Evolutionary conservation across 2,113 vertebrate genomes (phyloP).

Genomic region (Colossoma macropomum): DNA sequence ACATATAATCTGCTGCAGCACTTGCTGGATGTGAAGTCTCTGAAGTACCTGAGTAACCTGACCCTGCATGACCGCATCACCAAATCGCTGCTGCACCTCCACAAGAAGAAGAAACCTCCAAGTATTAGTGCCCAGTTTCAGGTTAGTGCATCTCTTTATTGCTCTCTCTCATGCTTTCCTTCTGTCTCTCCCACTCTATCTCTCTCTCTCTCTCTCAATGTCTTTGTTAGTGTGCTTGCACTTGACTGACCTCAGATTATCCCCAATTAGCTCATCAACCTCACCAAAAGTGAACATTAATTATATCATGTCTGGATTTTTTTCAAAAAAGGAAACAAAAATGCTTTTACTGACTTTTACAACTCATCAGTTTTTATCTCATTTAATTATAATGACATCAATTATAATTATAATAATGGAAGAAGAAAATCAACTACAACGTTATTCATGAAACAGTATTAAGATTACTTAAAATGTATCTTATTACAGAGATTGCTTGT

Average conservation of each 20-base stretch:
- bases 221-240: not conserved
- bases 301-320: too few species aligned
- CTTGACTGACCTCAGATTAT: too few species aligned
- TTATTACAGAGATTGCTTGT: not conserved
- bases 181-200: too few species aligned
- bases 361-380: too few species aligned
- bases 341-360: too few species aligned
- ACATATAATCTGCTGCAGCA: conserved; percentile 74
- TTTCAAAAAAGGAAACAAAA: too few species aligned
- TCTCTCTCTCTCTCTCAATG: not conserved
- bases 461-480: not conserved
- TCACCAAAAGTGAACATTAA: too few species aligned
- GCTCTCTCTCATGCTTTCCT: too few species aligned
- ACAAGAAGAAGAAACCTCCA: conserved; percentile 99
- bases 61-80: conserved; percentile 96
- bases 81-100: conserved; percentile 95
- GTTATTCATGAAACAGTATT: not conserved
- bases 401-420: too few species aligned
- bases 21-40: conserved; percentile 92
- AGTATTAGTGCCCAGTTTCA: conserved; percentile 99
- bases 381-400: too few species aligned
- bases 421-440: not conserved
- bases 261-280: too few species aligned
- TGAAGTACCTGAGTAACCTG: conserved; percentile 93
- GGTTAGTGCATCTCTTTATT: conserved; percentile 73